Evolutionary conservation across 1,140 invertebrate genomes (phyloP).

Genomic region (Ceratina calcarata): DNA sequence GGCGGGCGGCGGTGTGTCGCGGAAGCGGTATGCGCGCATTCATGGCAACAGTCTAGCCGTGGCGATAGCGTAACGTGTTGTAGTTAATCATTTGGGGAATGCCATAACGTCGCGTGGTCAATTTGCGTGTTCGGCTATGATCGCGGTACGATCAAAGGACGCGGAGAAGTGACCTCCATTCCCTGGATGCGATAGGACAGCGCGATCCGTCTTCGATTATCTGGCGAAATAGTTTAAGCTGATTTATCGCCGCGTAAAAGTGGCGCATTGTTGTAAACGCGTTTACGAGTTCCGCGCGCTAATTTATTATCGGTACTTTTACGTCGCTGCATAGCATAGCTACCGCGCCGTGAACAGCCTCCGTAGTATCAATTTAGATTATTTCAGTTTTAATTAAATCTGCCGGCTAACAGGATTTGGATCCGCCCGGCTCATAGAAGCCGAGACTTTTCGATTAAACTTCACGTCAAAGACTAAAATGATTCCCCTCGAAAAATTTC

Average conservation of each 20-base stretch:
- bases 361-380: background rate
- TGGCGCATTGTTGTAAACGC: background rate
- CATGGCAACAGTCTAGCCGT: conserved; percentile 52
- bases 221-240: conserved; percentile 12
- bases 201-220: conserved; percentile 39
- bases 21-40: conserved; percentile 38
- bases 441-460: background rate
- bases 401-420: background rate
- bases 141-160: conserved; percentile 43
- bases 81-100: conserved; percentile 62
- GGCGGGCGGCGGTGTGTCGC: background rate
- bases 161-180: conserved; percentile 39
- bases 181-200: background rate
- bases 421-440: too few relatives aligned
- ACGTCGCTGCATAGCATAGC: too few relatives aligned
- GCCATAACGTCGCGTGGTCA: conserved; percentile 61
- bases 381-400: background rate
- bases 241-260: background rate
- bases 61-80: conserved; percentile 48
- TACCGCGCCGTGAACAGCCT: background rate
- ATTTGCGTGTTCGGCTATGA: conserved; percentile 56
- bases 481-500: too few relatives aligned
- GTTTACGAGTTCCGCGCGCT: too few relatives aligned
- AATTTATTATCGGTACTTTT: too few relatives aligned
- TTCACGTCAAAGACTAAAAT: background rate